Evolutionary conservation across 2,797 vertebrate species (phyloP), one percentile per base, ranked within the genome.

Genomic region (Graptemys geographica): DNA sequence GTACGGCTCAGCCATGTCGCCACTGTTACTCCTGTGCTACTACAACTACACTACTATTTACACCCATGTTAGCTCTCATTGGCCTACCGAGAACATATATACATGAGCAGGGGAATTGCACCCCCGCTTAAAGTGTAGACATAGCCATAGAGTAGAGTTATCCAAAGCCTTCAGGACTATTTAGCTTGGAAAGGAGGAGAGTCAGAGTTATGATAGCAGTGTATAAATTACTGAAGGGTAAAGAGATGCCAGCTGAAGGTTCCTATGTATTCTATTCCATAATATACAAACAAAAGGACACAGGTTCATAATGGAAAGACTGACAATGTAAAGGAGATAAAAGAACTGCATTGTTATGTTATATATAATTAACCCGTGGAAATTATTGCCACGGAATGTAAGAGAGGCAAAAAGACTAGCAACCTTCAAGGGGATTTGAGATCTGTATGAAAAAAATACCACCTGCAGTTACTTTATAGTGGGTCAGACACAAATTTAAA

Each of bases 181-280:
- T 55, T 85, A 47, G 8, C 28, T 44, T 56, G 53, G 62, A 72
- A 89, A 85, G 79, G 56, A 72, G 76, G 76, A 83, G 87, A 84
- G 1, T 59, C 47, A 72, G 59, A 57, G 56, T 57, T 57, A 57
- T 57, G 56, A 62, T 8, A 33, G n/a, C n/a, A 69, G n/a, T 69
- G 18, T 37, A 37, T 10, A 69, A 37, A 69, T 69, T 21, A 69
- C 5, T 69, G 18, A 37, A 69, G 41, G 7, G 4, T 81, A 3
- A 6, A 90, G 74, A 69, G 3, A 55, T 85, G 52, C 9, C 8
- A 82, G 55, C 49, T n/a, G 49, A 53, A 51, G 49, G 23, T 33
- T 53, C 33, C n/a, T 53, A 25, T 52, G 18, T 80, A 21, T 28
- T 53, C 31, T 51, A 79, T 80, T 37, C 79, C 79, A 80, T 47